These are phyloP conservation scores for Peromyscus aztecus DNA, from an alignment of 2,797 vertebrate genomes.

Conservation along the genomic window DNA sequence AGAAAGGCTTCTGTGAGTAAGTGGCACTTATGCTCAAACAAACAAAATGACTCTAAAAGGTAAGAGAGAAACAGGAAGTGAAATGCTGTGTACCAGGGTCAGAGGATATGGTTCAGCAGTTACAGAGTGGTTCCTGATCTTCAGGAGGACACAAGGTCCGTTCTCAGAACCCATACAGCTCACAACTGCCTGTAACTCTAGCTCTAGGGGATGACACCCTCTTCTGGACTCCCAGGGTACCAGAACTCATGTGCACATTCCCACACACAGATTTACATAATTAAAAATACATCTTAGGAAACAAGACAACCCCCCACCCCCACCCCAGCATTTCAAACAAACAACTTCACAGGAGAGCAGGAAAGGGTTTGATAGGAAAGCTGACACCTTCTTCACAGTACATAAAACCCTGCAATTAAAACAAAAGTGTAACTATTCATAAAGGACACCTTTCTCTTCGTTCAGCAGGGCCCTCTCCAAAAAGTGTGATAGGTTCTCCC, in stretches of 20 bases:
- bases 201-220: neutral
- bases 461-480: conserved; percentile 97
- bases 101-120: neutral
- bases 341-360: neutral
- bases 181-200: neutral
- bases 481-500: conserved; percentile 96
- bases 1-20: neutral
- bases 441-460: conserved; percentile 93
- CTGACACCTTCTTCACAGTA: neutral
- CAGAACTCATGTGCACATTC: neutral
- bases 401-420: neutral
- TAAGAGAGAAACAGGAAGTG: neutral
- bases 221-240: neutral
- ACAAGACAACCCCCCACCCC: neutral
- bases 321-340: neutral
- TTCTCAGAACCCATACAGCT: neutral
- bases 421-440: neutral
- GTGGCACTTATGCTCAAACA: neutral
- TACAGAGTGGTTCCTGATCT: neutral
- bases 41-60: neutral
- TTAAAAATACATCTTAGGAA: neutral
- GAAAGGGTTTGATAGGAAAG: neutral
- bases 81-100: neutral
- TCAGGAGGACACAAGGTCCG: neutral
- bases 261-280: neutral